Percentiles rank a stretch among this genome's conserved stretches.
Evolutionary conservation across 2,888 invertebrate species (phyloP).

Genomic region (Scaptomyza flava): DNA sequence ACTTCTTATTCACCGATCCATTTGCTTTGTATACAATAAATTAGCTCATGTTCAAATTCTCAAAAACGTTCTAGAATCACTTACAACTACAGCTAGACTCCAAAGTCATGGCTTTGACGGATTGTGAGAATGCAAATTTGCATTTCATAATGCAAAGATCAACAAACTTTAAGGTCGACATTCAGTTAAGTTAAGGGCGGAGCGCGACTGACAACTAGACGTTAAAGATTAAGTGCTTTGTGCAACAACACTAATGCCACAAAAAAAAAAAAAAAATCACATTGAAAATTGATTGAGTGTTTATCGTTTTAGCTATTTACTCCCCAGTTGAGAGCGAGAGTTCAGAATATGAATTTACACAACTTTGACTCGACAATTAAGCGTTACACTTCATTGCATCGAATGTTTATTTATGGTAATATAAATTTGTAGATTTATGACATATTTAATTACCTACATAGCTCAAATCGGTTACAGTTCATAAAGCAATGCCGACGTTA

Average conservation of each 20-base stretch:
- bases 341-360: conserved; percentile 12
- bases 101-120: conserved; percentile 13
- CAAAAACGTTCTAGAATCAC: neutral
- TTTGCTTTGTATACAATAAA: too few species aligned
- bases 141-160: conserved; percentile 49
- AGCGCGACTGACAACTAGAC: neutral
- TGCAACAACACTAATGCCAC: neutral
- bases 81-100: neutral
- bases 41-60: neutral
- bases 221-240: conserved; percentile 46
- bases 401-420: neutral
- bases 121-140: conserved; percentile 29
- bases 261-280: conserved; percentile 11
- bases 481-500: neutral
- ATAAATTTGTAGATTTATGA: neutral
- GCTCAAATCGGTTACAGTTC: conserved; percentile 15
- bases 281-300: conserved; percentile 21
- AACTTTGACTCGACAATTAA: neutral
- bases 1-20: neutral
- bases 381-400: neutral
- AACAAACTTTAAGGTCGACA: conserved; percentile 46
- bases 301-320: conserved; percentile 8
- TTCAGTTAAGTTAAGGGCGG: conserved; percentile 14
- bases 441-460: neutral
- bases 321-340: neutral